Percentiles rank a stretch among this genome's conserved stretches.
phyloP scores from a whole-genome alignment of 2,113 vertebrate species.

The Steatornis caripensis region DNA sequence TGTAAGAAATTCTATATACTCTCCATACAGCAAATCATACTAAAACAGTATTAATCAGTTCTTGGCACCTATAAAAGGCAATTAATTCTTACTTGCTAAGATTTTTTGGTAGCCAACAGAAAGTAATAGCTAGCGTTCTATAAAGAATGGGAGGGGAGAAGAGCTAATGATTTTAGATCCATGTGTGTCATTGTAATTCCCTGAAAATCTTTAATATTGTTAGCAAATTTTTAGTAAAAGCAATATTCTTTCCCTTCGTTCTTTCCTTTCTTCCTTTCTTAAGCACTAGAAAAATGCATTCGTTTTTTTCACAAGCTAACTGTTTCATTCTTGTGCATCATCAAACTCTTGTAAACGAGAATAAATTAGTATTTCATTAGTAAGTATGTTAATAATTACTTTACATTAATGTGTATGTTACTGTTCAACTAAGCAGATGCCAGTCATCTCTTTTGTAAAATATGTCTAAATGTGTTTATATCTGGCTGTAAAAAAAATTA shows the following conservation, averaged over 20 bases:
- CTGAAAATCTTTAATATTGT: neutral
- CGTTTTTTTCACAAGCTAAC: neutral
- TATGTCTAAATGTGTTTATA: neutral
- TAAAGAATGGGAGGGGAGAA: neutral
- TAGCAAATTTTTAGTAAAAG: neutral
- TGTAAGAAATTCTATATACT: neutral
- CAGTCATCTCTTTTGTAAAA: neutral
- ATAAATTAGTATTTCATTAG: neutral
- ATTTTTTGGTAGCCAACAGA: neutral
- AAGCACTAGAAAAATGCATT: neutral
- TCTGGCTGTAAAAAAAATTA: neutral
- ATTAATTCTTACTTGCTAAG: neutral
- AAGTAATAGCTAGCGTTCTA: neutral
- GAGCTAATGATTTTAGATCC: neutral
- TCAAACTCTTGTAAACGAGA: neutral
- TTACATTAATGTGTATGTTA: neutral
- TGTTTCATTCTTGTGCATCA: neutral
- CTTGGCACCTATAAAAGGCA: neutral
- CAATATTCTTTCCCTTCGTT: neutral
- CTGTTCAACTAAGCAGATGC: neutral
- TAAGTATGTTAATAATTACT: neutral
- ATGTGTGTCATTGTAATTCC: neutral
- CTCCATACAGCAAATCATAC: neutral
- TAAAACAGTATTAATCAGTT: neutral
- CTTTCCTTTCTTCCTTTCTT: too few relatives aligned